These are phyloP conservation scores for Steatocranus sp. DNA, from an alignment of 2,797 vertebrate species.

Conservation along the genomic window DNA sequence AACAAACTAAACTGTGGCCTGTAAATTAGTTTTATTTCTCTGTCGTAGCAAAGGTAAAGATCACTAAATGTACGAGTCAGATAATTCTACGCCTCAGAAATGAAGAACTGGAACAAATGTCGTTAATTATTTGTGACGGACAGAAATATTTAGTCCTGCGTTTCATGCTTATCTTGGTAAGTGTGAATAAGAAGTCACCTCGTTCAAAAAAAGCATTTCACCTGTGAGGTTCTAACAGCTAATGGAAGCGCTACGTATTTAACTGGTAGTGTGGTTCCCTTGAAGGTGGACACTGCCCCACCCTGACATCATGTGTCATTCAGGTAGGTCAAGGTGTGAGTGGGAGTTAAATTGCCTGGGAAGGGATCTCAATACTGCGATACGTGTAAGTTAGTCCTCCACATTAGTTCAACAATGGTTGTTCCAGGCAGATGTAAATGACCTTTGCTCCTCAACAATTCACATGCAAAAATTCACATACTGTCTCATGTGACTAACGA, in stretches of 20 bases:
- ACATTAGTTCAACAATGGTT: neutral
- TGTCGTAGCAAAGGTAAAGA: accelerated
- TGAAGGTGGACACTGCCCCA: neutral
- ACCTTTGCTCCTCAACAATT: neutral
- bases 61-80: neutral
- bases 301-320: neutral
- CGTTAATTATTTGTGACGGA: neutral
- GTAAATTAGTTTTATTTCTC: neutral
- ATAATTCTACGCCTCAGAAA: accelerated
- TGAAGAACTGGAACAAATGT: neutral
- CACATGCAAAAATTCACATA: neutral
- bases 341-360: neutral
- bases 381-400: neutral
- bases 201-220: accelerated
- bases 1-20: neutral
- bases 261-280: neutral
- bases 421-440: neutral
- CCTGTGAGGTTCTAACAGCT: accelerated
- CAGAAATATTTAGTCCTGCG: neutral
- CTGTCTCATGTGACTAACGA: accelerated
- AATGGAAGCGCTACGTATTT: neutral
- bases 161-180: neutral
- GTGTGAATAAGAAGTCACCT: neutral
- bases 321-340: neutral
- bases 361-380: neutral